phyloP scores from a whole-genome alignment of 2,113 vertebrate genomes.

The Chaetodon trifascialis region DNA sequence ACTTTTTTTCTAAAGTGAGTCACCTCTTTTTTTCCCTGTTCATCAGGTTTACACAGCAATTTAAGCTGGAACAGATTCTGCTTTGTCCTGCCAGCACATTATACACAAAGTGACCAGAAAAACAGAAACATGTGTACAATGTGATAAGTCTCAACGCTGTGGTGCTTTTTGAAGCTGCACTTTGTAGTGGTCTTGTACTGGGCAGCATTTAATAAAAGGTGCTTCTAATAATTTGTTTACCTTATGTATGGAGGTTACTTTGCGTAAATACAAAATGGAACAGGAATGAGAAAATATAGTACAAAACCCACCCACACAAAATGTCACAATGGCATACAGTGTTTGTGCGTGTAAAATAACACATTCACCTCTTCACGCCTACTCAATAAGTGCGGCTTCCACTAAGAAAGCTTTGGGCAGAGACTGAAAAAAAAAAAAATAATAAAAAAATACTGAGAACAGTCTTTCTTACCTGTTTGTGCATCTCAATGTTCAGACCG shows the following conservation, averaged over 20 bases:
- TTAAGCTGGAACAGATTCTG: not conserved
- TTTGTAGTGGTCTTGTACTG: not conserved
- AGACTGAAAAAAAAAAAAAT: not conserved
- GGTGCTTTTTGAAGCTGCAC: not conserved
- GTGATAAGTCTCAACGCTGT: not conserved
- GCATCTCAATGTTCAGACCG: slow-evolving; percentile 84
- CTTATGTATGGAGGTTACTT: not conserved
- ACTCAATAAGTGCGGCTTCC: slow-evolving; percentile 13
- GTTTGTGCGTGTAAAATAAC: slow-evolving; percentile 33
- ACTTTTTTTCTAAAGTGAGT: slow-evolving; percentile 4
- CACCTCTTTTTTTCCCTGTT: not conserved
- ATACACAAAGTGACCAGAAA: not conserved
- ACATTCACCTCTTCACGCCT: slow-evolving; percentile 30
- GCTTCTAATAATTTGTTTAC: not conserved
- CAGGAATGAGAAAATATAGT: slow-evolving; percentile 11
- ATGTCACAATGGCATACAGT: slow-evolving; percentile 10
- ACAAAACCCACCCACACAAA: slow-evolving; percentile 38
- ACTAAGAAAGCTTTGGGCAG: not conserved
- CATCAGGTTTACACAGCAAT: not conserved
- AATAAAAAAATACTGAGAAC: not conserved
- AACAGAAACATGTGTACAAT: not conserved
- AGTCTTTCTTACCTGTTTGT: slow-evolving; percentile 78
- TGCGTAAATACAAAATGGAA: not conserved
- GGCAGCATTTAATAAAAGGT: not conserved
- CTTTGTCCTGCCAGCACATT: slow-evolving; percentile 1